Base-by-base conservation (phyloP, 2,797 vertebrate genomes). In the Microcaecilia unicolor region DNA sequence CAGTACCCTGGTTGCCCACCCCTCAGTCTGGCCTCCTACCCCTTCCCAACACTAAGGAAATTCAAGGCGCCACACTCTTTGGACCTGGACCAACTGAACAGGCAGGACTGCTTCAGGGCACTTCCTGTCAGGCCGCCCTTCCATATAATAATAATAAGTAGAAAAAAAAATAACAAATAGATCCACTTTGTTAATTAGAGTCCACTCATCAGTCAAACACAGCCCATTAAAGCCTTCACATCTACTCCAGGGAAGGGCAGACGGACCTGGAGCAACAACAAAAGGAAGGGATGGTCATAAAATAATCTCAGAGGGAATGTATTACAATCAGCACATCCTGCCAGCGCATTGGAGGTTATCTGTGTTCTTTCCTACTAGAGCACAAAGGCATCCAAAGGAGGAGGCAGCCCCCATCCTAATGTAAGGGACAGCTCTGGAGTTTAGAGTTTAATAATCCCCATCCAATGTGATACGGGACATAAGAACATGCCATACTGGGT, bases 61-160 rank as follows among this genome's bases (percentile, higher is more conserved):
- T 18, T 4, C 11, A 16, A 45, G 48, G 55, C 40, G 34, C 44
- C 52, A 0, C 22, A 37, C 39, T 1, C 1, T 22, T 35, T 22
- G 35, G 25, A 13, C 51, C 31, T 39, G 25, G 41, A 46, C 30
- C 55, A 41, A 30, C 21, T 28, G 30, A 23, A 31, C 36, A 20
- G 25, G 36, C 25, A 5, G 0, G 36, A 0, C 25, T 34, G 31
- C 20, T 44, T 41, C 32, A 22, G 44, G 59, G 47, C 50, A 39
- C 34, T 64, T 65, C 64, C 67, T 61, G 44, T 61, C 51, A 45
- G 34, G 46, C 58, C 45, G 31, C 15, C 56, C 57, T 57, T 66
- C 58, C 61, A 54, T 35, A 45, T 22, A 2, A 1, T 15, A 37
- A 62, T 20, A 35, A 41, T 59, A 19, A 14, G 22, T 9, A 55